Evolutionary conservation across 2,888 invertebrate genomes (phyloP).

Genomic region (Andrena praecox): DNA sequence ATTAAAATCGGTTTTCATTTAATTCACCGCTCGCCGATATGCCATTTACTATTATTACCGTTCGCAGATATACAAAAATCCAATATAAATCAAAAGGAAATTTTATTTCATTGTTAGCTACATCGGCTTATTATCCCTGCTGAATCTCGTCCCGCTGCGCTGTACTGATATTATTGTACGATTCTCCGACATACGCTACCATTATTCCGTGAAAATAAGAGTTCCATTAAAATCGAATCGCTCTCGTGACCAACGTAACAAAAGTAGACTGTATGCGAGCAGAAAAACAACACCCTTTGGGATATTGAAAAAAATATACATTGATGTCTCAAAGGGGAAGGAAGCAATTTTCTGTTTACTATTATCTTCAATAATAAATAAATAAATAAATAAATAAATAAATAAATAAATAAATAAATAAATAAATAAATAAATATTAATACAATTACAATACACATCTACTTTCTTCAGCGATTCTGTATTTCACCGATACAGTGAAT

Average conservation of each 20-base stretch:
- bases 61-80: not conserved
- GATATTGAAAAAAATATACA: no score
- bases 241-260: not conserved
- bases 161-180: not conserved
- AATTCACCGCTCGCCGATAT: not conserved
- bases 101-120: slow-evolving; percentile 24
- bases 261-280: not conserved
- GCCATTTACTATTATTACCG: slow-evolving; percentile 1
- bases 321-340: no score
- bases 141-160: not conserved
- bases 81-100: not conserved
- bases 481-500: no score
- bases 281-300: no score
- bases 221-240: not conserved
- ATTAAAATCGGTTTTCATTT: slow-evolving; percentile 26
- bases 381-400: no score
- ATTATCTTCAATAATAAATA: no score
- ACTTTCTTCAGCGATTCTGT: no score
- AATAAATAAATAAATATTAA: no score
- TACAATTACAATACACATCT: no score
- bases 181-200: not conserved
- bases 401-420: no score
- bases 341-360: no score
- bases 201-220: not conserved
- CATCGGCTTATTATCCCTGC: not conserved